phyloP scores from a whole-genome alignment of 2,797 vertebrate species.

The Antrozous pallidus region DNA sequence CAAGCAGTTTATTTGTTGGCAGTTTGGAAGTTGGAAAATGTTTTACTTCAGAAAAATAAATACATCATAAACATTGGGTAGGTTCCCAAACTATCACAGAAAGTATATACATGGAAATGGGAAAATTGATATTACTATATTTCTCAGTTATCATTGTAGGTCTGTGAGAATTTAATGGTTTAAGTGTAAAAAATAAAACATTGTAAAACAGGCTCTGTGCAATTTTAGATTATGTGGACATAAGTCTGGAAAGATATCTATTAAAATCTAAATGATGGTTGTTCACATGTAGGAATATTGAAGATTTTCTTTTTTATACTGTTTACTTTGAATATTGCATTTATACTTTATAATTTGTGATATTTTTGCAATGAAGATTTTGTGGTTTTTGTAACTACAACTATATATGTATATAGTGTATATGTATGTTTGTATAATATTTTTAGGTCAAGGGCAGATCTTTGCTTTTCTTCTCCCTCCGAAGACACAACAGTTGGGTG shows the following conservation, averaged over 20 bases:
- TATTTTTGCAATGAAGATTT: not conserved
- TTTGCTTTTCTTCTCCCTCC: not conserved
- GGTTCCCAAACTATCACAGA: not conserved
- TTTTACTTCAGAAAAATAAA: conserved; percentile 55
- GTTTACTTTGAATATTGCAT: not conserved
- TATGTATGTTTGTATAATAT: not conserved
- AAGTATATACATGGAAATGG: conserved; percentile 25
- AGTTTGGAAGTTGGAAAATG: conserved; percentile 48
- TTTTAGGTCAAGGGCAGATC: not conserved
- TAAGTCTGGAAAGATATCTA: not conserved
- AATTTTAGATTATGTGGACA: not conserved
- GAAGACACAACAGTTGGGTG: not conserved
- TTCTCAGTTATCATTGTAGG: not conserved
- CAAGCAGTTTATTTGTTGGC: conserved; percentile 38
- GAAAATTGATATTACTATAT: not conserved
- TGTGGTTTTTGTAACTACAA: not conserved
- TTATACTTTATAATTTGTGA: not conserved
- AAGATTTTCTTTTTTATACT: not conserved
- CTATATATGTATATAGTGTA: not conserved
- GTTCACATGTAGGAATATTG: not conserved
- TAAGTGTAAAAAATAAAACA: not conserved
- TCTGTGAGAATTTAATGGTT: not conserved
- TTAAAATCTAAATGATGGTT: not conserved
- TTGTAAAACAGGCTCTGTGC: not conserved
- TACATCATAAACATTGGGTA: conserved; percentile 22